phyloP scores from a whole-genome alignment of 2,113 vertebrate genomes.

The Perca flavescens region DNA sequence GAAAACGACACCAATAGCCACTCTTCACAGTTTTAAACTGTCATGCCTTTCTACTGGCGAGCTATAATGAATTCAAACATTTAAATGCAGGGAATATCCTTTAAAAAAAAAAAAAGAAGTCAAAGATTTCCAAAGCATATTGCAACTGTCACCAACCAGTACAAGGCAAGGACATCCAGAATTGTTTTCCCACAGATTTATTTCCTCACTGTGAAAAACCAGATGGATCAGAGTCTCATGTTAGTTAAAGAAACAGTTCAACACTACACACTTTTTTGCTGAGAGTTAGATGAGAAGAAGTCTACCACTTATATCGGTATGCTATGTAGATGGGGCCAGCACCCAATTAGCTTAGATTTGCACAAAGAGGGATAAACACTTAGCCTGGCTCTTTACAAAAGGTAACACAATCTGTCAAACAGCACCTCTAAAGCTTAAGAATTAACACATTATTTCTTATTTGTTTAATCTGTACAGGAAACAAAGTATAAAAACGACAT shows the following conservation, averaged over 20 bases:
- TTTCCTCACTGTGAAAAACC: slow-evolving; percentile 64
- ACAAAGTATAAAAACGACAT: neutral
- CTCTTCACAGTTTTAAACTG: slow-evolving; percentile 30
- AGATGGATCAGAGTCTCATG: slow-evolving; percentile 41
- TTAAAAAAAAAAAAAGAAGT: slow-evolving; percentile 47
- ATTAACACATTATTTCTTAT: neutral
- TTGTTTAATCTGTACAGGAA: neutral
- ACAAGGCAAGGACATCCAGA: slow-evolving; percentile 45
- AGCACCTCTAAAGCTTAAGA: neutral
- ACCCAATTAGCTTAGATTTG: neutral
- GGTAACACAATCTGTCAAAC: neutral
- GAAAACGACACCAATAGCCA: neutral
- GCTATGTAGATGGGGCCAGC: neutral
- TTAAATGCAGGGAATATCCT: neutral
- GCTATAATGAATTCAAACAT: neutral
- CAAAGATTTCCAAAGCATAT: slow-evolving; percentile 59
- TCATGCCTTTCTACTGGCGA: slow-evolving; percentile 5
- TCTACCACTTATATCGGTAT: no score
- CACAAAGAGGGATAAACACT: neutral
- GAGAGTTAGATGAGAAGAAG: neutral
- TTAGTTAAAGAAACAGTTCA: neutral
- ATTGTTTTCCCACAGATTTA: slow-evolving; percentile 64
- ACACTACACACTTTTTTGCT: neutral
- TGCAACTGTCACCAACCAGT: slow-evolving; percentile 39
- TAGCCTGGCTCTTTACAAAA: neutral